Base-by-base conservation (phyloP, 2,113 vertebrate species). In the Pelusios castaneus region DNA sequence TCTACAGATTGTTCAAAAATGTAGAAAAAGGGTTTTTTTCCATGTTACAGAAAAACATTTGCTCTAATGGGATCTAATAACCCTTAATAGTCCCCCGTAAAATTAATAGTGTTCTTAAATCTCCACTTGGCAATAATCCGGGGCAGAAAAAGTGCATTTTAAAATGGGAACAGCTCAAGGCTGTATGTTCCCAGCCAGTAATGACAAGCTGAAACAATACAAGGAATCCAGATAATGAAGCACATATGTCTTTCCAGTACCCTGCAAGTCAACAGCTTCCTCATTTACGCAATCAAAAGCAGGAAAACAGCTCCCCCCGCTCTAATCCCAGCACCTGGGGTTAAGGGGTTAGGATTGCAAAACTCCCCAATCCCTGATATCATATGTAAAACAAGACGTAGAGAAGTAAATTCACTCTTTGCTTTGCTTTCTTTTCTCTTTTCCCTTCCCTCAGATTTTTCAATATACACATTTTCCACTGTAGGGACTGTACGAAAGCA, bases 161-260 rank as follows among this genome's bases (percentile, higher is more conserved):
- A 86, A 96, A 98, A 95, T 92, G 95, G 93, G 96, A 97, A 96
- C 96, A 92, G 88, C 92, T 90, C 94, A 96, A 97, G 95, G 93
- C 95, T 88, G 91, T 31, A 0, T 91, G 90, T 95, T 95, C 95
- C 96, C 96, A 96, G 96, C 97, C 95, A 97, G 97, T 94, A 95
- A 79, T 47, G 92, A 92, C 95, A 97, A 97, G 96, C 97, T 96
- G 97, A 96, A 97, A 97, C 97, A 97, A 97, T 97, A 96, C 91
- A 75, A 95, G 83, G 96, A 97, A 97, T 96, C 94, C 93, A 96
- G 96, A 95, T 97, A 97, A 95, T 95, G 90, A 96, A 96, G 94
- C 97, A 96, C 97, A 97, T 60, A 84, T 95, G 97, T 93, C 93
- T 93, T 8, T 89, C 83, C 97, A 93, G 94, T 56, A 90, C 95